Evolutionary conservation across 2,113 vertebrate genomes (phyloP).

Genomic region (Bubalus kerabau): DNA sequence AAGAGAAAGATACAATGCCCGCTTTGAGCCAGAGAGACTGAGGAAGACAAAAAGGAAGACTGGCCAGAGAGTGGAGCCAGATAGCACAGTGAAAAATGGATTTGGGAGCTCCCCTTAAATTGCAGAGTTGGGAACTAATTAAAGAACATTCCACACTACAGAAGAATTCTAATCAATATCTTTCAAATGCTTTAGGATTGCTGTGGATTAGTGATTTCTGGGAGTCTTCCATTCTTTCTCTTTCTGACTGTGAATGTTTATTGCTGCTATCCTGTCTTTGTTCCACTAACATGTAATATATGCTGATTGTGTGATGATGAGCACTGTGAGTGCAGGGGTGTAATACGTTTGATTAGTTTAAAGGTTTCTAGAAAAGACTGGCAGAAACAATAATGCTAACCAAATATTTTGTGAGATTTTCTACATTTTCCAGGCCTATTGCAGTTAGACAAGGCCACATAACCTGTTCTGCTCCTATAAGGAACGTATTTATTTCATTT

Average conservation of each 20-base stretch:
- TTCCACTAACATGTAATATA: background rate
- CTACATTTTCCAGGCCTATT: background rate
- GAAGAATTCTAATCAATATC: background rate
- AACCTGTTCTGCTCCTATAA: background rate
- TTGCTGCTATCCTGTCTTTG: background rate
- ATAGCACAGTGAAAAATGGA: background rate
- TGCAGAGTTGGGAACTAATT: background rate
- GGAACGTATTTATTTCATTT: background rate
- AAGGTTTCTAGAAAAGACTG: background rate
- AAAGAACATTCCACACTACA: background rate
- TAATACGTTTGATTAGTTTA: background rate
- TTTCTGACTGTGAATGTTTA: background rate
- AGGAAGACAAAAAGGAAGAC: background rate
- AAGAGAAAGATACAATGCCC: background rate
- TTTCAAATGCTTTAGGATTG: background rate
- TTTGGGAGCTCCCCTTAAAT: background rate
- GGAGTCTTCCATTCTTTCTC: background rate
- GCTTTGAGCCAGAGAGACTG: background rate
- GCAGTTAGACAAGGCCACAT: background rate
- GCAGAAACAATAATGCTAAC: background rate
- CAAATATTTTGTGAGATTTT: background rate
- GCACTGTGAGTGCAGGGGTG: background rate
- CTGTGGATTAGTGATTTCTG: background rate
- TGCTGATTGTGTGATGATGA: background rate
- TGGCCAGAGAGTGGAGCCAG: background rate